Conservation (phyloP, 1,140 invertebrate genomes). For the Orussus abietinus region DNA sequence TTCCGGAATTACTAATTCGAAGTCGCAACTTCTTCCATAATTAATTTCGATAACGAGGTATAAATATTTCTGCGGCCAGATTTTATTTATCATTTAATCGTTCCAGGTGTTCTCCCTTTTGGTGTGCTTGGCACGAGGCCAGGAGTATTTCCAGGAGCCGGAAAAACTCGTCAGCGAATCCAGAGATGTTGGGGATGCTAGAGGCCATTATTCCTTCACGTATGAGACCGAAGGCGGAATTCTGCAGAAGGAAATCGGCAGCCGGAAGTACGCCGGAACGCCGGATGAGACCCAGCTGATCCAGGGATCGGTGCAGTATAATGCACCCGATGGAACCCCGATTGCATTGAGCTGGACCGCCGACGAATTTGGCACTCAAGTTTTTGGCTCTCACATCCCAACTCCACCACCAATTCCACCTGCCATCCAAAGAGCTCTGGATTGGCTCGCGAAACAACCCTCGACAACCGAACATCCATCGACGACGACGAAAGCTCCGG, state of each 20-base stretch:
- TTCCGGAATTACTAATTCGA: no score
- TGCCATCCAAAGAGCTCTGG: slow-evolving; percentile 71
- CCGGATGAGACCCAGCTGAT: slow-evolving; percentile 50
- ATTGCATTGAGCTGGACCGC: slow-evolving; percentile 52
- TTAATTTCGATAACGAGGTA: no score
- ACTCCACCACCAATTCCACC: slow-evolving; percentile 73
- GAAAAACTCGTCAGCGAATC: slow-evolving; percentile 41
- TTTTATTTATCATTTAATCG: no score
- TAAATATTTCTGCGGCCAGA: no score
- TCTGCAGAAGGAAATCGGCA: slow-evolving; percentile 46
- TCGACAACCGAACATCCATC: slow-evolving; percentile 39
- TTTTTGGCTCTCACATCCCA: slow-evolving; percentile 64
- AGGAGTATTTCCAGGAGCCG: slow-evolving; percentile 44
- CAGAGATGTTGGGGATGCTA: slow-evolving; percentile 40
- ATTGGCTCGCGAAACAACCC: slow-evolving; percentile 57
- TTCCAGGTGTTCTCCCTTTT: slow-evolving; percentile 27
- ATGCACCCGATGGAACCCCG: slow-evolving; percentile 55
- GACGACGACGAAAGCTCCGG: slow-evolving; percentile 2
- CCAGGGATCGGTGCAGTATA: slow-evolving; percentile 57
- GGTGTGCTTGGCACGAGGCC: slow-evolving; percentile 18
- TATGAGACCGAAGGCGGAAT: slow-evolving; percentile 57
- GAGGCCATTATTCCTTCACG: slow-evolving; percentile 43
- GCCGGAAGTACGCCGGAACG: slow-evolving; percentile 49
- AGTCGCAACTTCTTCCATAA: no score
- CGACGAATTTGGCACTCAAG: slow-evolving; percentile 53